Percentiles rank a stretch among this genome's conserved stretches.
Conservation (phyloP, 2,113 vertebrate genomes). For the Pelodiscus sinensis region DNA sequence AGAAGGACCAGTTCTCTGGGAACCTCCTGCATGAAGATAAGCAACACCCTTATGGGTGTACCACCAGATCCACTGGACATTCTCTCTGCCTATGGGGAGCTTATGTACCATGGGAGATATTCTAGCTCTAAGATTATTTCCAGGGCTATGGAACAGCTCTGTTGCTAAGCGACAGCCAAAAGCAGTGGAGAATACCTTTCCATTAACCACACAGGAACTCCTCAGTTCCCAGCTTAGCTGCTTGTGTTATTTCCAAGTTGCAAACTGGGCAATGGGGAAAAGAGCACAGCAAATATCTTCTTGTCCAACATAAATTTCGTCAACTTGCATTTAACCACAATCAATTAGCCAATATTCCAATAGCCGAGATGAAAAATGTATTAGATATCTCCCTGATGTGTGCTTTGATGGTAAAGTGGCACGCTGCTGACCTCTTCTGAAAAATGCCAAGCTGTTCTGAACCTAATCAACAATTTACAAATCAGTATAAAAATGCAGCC, state of each 20-base stretch:
- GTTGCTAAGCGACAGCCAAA: neutral
- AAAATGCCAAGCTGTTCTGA: conserved; percentile 43
- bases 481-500: conserved; percentile 50
- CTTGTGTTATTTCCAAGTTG: neutral
- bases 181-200: neutral
- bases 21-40: neutral
- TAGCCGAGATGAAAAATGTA: neutral
- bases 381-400: conserved; percentile 1
- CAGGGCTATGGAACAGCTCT: neutral
- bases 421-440: conserved; percentile 49
- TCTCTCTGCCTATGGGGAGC: neutral
- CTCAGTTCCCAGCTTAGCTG: neutral
- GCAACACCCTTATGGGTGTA: neutral
- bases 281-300: neutral
- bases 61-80: neutral
- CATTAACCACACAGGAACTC: neutral
- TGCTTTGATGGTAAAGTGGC: conserved; percentile 53
- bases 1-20: neutral
- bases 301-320: neutral
- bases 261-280: neutral
- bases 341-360: neutral
- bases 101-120: neutral
- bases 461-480: conserved; percentile 41
- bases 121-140: neutral
- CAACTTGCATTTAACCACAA: neutral